These are phyloP conservation scores for Aselliscus stoliczkanus DNA, from an alignment of 2,797 vertebrate species.

Conservation along the genomic window DNA sequence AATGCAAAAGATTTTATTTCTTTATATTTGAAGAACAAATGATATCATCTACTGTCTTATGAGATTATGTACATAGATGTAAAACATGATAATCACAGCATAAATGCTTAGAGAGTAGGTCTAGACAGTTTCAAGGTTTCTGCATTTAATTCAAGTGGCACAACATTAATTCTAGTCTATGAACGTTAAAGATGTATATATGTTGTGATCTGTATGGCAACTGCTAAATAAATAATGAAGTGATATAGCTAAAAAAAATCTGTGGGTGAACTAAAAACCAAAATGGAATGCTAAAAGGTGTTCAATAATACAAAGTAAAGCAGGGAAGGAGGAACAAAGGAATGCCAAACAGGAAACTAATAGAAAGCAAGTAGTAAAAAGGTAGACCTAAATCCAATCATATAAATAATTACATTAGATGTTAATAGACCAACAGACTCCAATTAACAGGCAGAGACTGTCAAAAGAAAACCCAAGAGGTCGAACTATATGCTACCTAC, in stretches of 20 bases:
- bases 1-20: neutral
- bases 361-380: neutral
- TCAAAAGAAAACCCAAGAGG: neutral
- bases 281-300: neutral
- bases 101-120: neutral
- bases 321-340: neutral
- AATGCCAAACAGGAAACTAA: neutral
- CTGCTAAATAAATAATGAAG: neutral
- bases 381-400: neutral
- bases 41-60: neutral
- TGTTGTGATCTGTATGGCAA: neutral
- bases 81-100: neutral
- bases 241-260: neutral
- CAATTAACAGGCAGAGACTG: neutral
- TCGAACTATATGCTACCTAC: neutral
- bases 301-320: neutral
- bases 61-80: neutral
- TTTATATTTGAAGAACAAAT: neutral
- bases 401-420: neutral
- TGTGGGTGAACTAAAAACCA: neutral
- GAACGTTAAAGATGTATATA: neutral
- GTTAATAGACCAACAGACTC: neutral
- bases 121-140: neutral
- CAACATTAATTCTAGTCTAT: neutral
- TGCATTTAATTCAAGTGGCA: neutral